Evolutionary conservation across 2,113 vertebrate species (phyloP), one percentile per base, ranked within the genome.

Genomic region (Podilymbus podiceps): DNA sequence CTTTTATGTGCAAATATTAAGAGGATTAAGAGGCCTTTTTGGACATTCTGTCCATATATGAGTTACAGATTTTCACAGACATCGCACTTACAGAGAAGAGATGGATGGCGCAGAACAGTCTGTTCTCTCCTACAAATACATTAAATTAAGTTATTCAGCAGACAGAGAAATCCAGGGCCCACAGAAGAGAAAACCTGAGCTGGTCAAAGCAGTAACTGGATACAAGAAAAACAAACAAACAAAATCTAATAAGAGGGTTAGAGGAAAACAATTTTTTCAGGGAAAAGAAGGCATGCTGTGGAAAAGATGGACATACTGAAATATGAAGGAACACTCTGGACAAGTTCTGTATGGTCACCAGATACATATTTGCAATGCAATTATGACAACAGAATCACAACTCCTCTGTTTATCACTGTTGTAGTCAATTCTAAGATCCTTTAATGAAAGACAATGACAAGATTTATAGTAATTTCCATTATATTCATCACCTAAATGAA

Each of bases 301-400:
- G 12, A 55, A 30, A 72, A 27, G 11, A 59, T 25, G 46, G 35
- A 28, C 14, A 30, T 4, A 4, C 4, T 33, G 24, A 53, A 28
- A 80, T 4, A 6, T 5, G 9, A 4, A 52, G 33, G 2, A 52
- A 30, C 7, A 66, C 0, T 0, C 8, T 9, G 10, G 4, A 25
- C 6, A 28, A 55, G 20, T 68, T 59, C 31, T 50, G 22, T 28
- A 14, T 0, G 1, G 33, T 30, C 46, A 69, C 22, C 28, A 40
- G 38, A 55, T 30, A 58, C 18, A 35, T 4, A 2, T 69, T 40
- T 67, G n/a, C 74, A 78, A 24, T 27, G 35, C 12, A 58, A 12
- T 56, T 74, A 27, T 6, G 12, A 64, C 15, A 56, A 28, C 13
- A 77, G 68, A 81, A 69, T 64, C 11, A 15, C 24, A 68, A 17